A percentile compares a stretch with the other conserved stretches of the same genome.
These are phyloP conservation scores for Leiothrix lutea DNA, from an alignment of 2,113 vertebrate species.

Conservation along the genomic window DNA sequence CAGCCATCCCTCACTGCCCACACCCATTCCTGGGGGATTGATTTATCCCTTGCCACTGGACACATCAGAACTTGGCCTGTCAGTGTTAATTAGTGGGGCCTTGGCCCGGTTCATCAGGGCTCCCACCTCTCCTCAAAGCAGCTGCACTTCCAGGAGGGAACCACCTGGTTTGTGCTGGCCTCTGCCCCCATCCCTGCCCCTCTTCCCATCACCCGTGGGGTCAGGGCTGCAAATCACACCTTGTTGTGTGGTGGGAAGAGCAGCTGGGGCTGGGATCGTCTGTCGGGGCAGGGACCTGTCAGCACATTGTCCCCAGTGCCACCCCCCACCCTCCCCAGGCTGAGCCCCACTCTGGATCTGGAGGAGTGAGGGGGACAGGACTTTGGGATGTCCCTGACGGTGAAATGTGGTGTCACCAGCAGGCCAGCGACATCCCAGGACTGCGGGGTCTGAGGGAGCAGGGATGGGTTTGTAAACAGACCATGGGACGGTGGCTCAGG, in stretches of 20 bases:
- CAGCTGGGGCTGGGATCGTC: neutral
- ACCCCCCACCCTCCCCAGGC: neutral
- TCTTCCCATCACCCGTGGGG: neutral
- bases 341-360: fast-evolving
- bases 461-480: neutral
- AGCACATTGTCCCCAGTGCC: fast-evolving
- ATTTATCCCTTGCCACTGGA: conserved; percentile 49
- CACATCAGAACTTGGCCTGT: conserved; percentile 20
- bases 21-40: conserved; percentile 1
- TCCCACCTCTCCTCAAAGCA: conserved; percentile 21
- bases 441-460: fast-evolving
- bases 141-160: conserved; percentile 59
- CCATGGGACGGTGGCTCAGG: neutral
- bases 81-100: conserved; percentile 49
- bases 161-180: conserved; percentile 60
- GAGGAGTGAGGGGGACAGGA: fast-evolving
- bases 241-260: neutral
- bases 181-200: neutral
- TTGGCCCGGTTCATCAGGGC: neutral
- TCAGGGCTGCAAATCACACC: conserved; percentile 1
- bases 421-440: neutral
- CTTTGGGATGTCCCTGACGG: fast-evolving
- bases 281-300: neutral
- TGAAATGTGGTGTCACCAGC: fast-evolving
- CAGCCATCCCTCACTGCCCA: fast-evolving